A percentile compares a stretch with the other conserved stretches of the same genome.
These are phyloP conservation scores for Lepidocolaptes lacrymiger DNA, from an alignment of 2,797 vertebrate genomes.

Conservation along the genomic window DNA sequence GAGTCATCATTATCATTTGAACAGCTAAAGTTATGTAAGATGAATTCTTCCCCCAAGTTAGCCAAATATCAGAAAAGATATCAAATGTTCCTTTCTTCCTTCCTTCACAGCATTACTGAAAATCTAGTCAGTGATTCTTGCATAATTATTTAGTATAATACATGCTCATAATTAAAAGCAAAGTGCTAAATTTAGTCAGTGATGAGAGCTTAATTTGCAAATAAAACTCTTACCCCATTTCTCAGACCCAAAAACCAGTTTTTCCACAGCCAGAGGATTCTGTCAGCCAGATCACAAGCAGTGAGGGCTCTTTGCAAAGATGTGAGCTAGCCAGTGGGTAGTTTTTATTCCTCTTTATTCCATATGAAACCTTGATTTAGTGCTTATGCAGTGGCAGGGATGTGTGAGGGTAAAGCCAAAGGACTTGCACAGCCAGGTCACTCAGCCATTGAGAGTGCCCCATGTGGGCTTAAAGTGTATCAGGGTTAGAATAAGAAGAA, in stretches of 20 bases:
- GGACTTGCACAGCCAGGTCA: background rate
- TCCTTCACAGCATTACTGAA: background rate
- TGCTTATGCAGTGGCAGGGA: background rate
- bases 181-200: background rate
- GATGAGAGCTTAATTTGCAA: constrained; percentile 22
- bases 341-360: background rate
- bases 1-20: background rate
- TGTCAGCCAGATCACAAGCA: background rate
- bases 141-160: constrained; percentile 1
- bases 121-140: background rate
- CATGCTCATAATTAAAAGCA: background rate
- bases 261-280: background rate
- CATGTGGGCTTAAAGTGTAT: background rate
- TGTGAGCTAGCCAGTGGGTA: background rate
- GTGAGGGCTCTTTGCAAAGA: background rate
- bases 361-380: background rate
- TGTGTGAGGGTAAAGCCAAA: background rate
- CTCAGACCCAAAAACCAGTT: background rate
- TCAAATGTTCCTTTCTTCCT: background rate
- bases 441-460: background rate
- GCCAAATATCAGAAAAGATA: background rate
- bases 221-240: constrained; percentile 1
- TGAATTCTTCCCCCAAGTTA: background rate
- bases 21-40: background rate
- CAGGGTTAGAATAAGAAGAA: background rate